These are phyloP conservation scores for Notothenia coriiceps DNA, from an alignment of 2,113 vertebrate species.

Conservation along the genomic window DNA sequence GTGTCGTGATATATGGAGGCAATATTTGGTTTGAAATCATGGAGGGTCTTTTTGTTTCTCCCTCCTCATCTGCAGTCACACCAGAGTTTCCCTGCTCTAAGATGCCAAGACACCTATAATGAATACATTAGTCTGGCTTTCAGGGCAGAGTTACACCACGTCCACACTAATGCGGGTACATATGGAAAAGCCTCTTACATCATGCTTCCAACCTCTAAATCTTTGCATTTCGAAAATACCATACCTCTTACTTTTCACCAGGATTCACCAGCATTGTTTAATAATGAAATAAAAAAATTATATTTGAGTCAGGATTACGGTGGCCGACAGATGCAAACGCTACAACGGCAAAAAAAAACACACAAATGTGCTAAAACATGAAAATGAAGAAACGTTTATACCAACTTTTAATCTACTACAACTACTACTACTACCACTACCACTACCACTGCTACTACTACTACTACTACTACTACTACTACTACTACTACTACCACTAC, in stretches of 20 bases:
- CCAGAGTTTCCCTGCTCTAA: background rate
- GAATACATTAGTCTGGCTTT: background rate
- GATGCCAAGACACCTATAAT: background rate
- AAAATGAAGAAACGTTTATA: too few relatives aligned
- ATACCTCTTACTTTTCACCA: background rate
- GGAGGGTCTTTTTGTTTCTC: background rate
- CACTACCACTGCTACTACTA: too few relatives aligned
- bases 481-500: too few relatives aligned
- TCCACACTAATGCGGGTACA: background rate
- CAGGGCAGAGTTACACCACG: background rate
- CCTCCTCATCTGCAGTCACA: background rate
- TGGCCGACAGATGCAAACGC: too few relatives aligned
- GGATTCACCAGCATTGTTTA: too few relatives aligned
- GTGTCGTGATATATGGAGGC: conserved; percentile 1
- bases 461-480: too few relatives aligned
- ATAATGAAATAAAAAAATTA: too few relatives aligned
- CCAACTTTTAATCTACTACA: too few relatives aligned
- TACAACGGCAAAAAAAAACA: too few relatives aligned
- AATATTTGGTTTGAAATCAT: conserved; percentile 22
- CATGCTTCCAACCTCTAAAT: background rate
- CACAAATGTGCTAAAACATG: too few relatives aligned
- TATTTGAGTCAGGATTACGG: too few relatives aligned
- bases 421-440: too few relatives aligned
- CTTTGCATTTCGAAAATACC: background rate
- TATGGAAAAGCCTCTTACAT: background rate